Evolutionary conservation across 1,140 invertebrate species (phyloP), one percentile per base, ranked within the genome.

Genomic region (Hormaphis cornu): DNA sequence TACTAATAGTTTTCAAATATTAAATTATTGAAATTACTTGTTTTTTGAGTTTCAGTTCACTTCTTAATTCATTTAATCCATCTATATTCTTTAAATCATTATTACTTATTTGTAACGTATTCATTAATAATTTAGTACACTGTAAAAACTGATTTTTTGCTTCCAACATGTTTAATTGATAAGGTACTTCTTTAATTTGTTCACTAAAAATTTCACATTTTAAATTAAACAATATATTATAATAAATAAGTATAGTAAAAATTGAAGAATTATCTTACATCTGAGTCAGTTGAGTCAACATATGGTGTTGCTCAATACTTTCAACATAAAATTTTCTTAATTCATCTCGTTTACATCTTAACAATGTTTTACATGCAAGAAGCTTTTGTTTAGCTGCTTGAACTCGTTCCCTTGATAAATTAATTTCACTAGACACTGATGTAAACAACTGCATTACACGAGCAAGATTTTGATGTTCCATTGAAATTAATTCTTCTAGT

Each of bases 321-420:
- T 97, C 93, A 1, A 90, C 81, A 91, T 93, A 97, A 58, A 97
- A 81, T 74, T 94, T 89, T 73, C 93, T 87, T 46, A 99, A 80
- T 78, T 98, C 95, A 75, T 97, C 94, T 53, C 94, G 83, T 71
- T 92, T 86, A 79, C 94, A 94, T 71, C 93, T 87, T 46, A 99
- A 78, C 30, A 98, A 79, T 22, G 87, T 88, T 77, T 96, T 94
- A 78, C 94, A 97, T 6, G 90, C 91, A 54, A 87, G 85, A 9
- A 98, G 81, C 75, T 94, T 91, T 71, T 93, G 91, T 76, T 92
- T 93, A 1, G 96, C 91, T 6, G 85, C 85, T 71, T 86, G 83
- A 63, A 93, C 89, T 74, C 89, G 89, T 73, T 89, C 86, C 50
- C 93, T 83, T 69, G 94, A 92, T 42, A 84, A 84, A 50, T 85